Evolutionary conservation across 2,113 vertebrate species (phyloP).

Genomic region (Arenaria interpres): DNA sequence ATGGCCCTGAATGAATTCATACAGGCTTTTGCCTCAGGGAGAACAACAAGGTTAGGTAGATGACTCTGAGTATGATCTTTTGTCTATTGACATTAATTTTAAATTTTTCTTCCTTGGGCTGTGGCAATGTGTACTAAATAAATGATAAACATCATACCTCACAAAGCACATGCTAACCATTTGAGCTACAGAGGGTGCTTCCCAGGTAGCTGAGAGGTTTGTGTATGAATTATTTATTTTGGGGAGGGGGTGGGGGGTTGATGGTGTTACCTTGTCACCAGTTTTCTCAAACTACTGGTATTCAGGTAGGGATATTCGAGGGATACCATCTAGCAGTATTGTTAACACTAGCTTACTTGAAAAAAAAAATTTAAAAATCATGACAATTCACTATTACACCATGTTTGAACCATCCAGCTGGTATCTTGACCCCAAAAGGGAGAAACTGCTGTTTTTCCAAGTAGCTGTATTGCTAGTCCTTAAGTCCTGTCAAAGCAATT

Average conservation of each 20-base stretch:
- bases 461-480: neutral
- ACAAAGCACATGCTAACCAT: constrained; percentile 17
- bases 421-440: neutral
- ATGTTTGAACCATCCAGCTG: neutral
- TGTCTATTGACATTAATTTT: constrained; percentile 86
- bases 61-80: constrained; percentile 78
- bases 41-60: constrained; percentile 74
- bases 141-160: constrained; percentile 78
- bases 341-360: neutral
- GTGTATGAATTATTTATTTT: constrained; percentile 74
- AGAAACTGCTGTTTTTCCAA: neutral
- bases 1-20: constrained; percentile 64
- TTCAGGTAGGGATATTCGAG: neutral
- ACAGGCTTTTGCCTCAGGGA: constrained; percentile 73
- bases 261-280: neutral
- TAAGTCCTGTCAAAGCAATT: neutral
- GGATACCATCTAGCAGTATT: neutral
- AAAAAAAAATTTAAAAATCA: neutral
- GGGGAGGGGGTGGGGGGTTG: neutral
- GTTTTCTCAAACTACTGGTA: neutral
- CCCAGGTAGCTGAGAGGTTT: constrained; percentile 71
- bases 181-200: constrained; percentile 47
- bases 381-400: neutral
- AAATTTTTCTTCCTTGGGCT: constrained; percentile 76
- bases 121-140: constrained; percentile 77